These are phyloP conservation scores for Tachuris rubrigastra DNA, from an alignment of 2,113 vertebrate species.

Conservation along the genomic window DNA sequence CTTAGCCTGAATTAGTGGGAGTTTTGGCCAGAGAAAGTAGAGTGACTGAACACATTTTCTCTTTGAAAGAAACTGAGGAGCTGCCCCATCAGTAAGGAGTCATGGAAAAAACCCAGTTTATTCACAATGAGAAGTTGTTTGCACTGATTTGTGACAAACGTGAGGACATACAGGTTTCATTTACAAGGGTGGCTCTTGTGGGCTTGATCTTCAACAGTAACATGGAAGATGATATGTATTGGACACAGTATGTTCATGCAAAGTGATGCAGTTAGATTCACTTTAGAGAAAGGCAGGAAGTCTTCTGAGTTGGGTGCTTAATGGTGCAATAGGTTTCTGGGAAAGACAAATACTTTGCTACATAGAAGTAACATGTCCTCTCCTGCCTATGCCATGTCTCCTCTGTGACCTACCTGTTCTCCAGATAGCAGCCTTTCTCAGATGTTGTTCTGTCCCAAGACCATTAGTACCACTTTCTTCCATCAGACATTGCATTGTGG, in stretches of 20 bases:
- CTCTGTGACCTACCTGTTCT: not conserved
- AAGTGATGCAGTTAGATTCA: not conserved
- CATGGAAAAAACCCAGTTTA: not conserved
- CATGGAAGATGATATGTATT: not conserved
- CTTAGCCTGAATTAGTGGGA: not conserved
- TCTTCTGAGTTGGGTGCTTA: not conserved
- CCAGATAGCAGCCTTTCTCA: not conserved
- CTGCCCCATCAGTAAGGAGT: not conserved
- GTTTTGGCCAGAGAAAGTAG: not conserved
- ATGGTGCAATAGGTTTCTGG: not conserved
- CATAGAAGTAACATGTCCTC: not conserved
- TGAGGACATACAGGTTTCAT: not conserved
- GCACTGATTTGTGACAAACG: not conserved
- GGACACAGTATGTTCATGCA: not conserved
- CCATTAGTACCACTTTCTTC: not conserved
- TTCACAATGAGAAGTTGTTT: not conserved
- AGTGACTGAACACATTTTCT: not conserved
- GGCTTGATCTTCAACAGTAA: not conserved
- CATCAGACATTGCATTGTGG: not conserved
- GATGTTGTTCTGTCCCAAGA: not conserved
- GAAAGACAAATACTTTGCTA: not conserved
- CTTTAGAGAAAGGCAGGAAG: not conserved
- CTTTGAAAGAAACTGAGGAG: not conserved
- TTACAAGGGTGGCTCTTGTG: not conserved
- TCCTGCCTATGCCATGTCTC: not conserved